A percentile compares a stretch with the other conserved stretches of the same genome.
Conservation (phyloP, 23 tunicate genomes). For the Trididemnum miniatum region DNA sequence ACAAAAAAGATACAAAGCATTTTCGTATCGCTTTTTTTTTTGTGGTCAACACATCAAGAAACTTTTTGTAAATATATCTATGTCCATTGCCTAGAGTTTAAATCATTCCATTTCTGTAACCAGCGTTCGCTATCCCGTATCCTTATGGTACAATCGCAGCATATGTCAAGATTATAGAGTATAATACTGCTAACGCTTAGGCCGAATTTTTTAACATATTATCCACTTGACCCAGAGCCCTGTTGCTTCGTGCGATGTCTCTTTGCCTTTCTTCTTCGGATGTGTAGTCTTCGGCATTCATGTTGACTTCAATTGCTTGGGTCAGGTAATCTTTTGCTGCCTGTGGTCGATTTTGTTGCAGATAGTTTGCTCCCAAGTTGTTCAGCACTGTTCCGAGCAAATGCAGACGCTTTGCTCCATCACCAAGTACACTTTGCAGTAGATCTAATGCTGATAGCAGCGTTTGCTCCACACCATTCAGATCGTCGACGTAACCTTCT, state of each 20-base stretch:
- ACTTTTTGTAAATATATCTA: too few species aligned
- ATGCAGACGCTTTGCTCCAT: neutral
- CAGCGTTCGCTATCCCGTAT: too few species aligned
- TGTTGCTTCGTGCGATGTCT: neutral
- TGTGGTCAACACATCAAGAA: too few species aligned
- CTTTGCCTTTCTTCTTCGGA: neutral
- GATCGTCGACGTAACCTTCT: neutral
- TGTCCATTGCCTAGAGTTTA: too few species aligned
- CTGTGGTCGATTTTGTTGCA: neutral
- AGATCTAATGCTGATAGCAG: neutral
- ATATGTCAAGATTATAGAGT: too few species aligned
- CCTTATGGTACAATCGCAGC: too few species aligned
- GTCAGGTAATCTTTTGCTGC: neutral
- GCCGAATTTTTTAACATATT: neutral
- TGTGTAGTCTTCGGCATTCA: neutral
- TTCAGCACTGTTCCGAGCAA: neutral
- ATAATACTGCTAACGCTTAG: too few species aligned
- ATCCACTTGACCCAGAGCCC: neutral
- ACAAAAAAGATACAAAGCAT: too few species aligned
- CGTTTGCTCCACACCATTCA: neutral
- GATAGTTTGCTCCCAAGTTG: neutral
- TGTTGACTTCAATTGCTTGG: neutral
- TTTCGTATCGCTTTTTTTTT: too few species aligned
- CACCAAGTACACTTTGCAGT: neutral
- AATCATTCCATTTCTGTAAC: too few species aligned